Evolutionary conservation across 2,888 invertebrate genomes (phyloP), one percentile per base, ranked within the genome.

Genomic region (Calameuta idolon): DNA sequence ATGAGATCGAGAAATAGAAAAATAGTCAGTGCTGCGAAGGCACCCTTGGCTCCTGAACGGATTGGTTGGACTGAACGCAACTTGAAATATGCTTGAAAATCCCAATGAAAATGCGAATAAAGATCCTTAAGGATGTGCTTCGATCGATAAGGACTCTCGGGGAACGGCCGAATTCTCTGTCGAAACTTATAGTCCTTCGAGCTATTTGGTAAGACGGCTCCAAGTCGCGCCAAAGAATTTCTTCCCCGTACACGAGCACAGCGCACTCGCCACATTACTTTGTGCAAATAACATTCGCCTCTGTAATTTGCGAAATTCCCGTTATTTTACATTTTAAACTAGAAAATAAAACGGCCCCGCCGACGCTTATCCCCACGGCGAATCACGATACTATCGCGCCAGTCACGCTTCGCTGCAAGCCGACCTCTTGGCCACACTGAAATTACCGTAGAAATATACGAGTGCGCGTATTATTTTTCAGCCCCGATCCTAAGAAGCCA

Each of bases 341-440:
- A 83, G 86, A 87, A 88, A 88, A 89, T 87, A 86, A 89, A 89
- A 86, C 84, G 87, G 30, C 75, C 35, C 78, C 69, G 76, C 85
- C 84, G 84, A 79, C 81, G 86, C 87, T 89, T 90, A 90, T 90
- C 89, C 86, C 79, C 73, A 76, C 81, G 81, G 79, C 86, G 85
- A 86, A 90, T 90, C 89, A 83, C 85, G 90, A 90, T 90, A 84
- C 79, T 89, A 90, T 90, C 89, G 85, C 84, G 76, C 85, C 81
- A 88, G 89, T 90, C 90, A 90, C 90, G 90, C 89, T 89, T 89
- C 82, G 83, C 85, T 81, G 84, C 85, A 83, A 77, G 77, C 69
- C 77, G 79, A 84, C 81, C 83, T 85, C 85, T 83, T 69, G 76
- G 76, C 75, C 73, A 75, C 75, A 71, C 76, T 79, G 69, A 79